Base-by-base conservation (phyloP, 2,113 vertebrate genomes). In the Paramormyrops kingsleyae region DNA sequence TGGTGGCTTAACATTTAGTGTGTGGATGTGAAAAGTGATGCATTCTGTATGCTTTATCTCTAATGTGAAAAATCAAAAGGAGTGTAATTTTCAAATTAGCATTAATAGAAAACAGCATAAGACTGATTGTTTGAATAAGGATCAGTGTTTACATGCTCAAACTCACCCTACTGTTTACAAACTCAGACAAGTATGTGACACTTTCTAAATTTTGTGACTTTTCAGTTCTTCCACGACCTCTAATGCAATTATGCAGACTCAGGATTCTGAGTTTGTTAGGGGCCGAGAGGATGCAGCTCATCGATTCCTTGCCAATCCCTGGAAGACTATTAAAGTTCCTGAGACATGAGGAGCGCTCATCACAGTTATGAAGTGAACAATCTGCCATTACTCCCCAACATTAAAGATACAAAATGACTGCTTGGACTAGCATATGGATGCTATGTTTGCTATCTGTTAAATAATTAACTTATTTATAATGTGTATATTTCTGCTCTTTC, bases 251-350 rank as follows among this genome's bases (percentile, higher is more conserved):
- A 13, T 89, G 88, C 49, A 80, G 88, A 47, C 27, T 53, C 19
- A 89, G 5, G 47, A 89, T 89, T 35, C 19, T 27, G 35, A 24
- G 49, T 35, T 10, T 52, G 17, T 2, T 89, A 19, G 74, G 88
- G 31, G 5, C 19, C 0, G 19, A 42, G 19, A 89, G 88, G 21
- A 35, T 83, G 70, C 53, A 17, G 31, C 15, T 19, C 7, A 17
- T 89, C 47, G 49, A 83, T 27, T 50, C 47, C 31, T 52, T 89
- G 47, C 88, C 88, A 17, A 31, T 89, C 49, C 88, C 88, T 83
- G 70, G 27, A 56, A 80, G 88, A 56, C 88, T 89, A 83, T 17
- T 89, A 35, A 89, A n/a, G n/a, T n/a, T n/a, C n/a, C n/a, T n/a
- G n/a, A n/a, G n/a, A n/a, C n/a, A n/a, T n/a, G n/a, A n/a, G 27